phyloP scores from a whole-genome alignment of 2,888 invertebrate species.

The Pocota personata region DNA sequence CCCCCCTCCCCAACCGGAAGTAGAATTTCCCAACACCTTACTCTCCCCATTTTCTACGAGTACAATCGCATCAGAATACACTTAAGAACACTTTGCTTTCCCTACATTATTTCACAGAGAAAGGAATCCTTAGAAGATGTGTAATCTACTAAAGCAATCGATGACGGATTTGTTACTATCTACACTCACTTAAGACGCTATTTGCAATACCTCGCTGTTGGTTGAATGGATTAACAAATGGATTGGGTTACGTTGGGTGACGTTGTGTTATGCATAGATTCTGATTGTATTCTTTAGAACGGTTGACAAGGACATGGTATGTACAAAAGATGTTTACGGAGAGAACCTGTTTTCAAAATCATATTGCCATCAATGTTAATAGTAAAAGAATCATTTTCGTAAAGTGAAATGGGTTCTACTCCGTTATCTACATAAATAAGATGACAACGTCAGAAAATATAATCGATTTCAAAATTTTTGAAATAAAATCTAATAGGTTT shows the following conservation, averaged over 20 bases:
- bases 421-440: background rate
- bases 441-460: background rate
- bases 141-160: constrained; percentile 52
- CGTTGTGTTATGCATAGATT: background rate
- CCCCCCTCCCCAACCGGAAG: constrained; percentile 40
- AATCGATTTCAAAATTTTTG: background rate
- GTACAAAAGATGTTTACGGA: background rate
- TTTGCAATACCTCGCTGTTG: constrained; percentile 11
- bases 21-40: background rate
- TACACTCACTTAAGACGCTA: constrained; percentile 30
- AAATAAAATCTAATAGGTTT: background rate
- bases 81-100: constrained; percentile 15
- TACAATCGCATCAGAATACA: constrained; percentile 17
- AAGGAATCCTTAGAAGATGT: constrained; percentile 60
- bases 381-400: background rate
- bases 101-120: constrained; percentile 1
- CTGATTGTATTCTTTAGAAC: background rate
- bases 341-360: background rate
- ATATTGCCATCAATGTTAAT: background rate
- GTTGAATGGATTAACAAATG: constrained; percentile 47
- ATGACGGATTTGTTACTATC: constrained; percentile 42
- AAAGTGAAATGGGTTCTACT: background rate
- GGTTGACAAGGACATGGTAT: background rate
- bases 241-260: constrained; percentile 43
- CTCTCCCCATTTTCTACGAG: background rate